These are phyloP conservation scores for Craterocephalus amniculus DNA, from an alignment of 2,797 vertebrate species.

Conservation along the genomic window DNA sequence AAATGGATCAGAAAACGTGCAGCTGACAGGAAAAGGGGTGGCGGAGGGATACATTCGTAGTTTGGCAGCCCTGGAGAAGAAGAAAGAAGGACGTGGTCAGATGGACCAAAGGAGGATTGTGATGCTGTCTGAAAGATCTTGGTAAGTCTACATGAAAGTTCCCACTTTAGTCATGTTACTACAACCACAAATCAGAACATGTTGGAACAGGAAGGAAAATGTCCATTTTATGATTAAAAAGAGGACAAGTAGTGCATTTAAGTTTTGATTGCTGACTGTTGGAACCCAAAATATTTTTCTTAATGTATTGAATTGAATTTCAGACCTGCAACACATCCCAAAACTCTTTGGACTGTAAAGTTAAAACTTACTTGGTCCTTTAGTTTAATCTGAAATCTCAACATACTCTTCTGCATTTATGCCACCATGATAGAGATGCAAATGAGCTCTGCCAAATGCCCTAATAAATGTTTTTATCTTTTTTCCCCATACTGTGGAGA, in stretches of 20 bases:
- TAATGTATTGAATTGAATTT: no score
- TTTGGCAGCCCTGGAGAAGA: conserved; percentile 70
- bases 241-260: no score
- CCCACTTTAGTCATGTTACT: no score
- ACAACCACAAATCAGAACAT: not conserved
- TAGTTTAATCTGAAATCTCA: not conserved
- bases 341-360: not conserved
- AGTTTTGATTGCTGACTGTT: not conserved
- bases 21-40: conserved; percentile 68
- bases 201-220: no score
- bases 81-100: conserved; percentile 46
- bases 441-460: not conserved
- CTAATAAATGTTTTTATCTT: no score
- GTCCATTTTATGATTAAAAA: no score
- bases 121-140: conserved; percentile 81
- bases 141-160: conserved; percentile 56
- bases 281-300: not conserved
- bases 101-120: conserved; percentile 73
- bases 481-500: no score
- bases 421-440: not conserved
- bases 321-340: not conserved
- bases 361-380: not conserved
- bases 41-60: conserved; percentile 73
- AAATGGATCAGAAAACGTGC: conserved; percentile 25
- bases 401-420: not conserved